These are phyloP conservation scores for Pissodes strobi DNA, from an alignment of 1,140 invertebrate genomes.

Conservation along the genomic window DNA sequence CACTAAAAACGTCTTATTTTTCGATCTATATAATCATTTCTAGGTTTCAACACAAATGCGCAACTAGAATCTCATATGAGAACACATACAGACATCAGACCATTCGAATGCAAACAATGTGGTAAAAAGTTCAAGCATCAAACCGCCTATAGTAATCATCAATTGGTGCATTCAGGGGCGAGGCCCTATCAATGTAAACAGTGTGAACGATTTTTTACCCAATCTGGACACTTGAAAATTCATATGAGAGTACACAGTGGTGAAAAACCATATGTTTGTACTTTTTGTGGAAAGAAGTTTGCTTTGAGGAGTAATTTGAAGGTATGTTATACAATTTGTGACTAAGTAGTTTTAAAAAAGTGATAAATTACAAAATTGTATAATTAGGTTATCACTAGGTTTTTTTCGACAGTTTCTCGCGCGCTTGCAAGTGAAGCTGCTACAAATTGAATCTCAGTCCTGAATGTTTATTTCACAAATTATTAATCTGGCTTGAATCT, in stretches of 20 bases:
- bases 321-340: too few species aligned
- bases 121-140: constrained; percentile 38
- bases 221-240: constrained; percentile 41
- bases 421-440: too few species aligned
- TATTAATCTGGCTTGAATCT: too few species aligned
- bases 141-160: constrained; percentile 37
- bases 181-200: constrained; percentile 41
- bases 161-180: constrained; percentile 37
- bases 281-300: constrained; percentile 50
- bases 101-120: constrained; percentile 62
- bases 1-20: too few species aligned
- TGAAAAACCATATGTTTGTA: constrained; percentile 46
- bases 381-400: too few species aligned
- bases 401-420: too few species aligned
- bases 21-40: too few species aligned
- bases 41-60: constrained; percentile 31
- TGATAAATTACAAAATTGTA: too few species aligned
- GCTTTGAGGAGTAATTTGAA: constrained; percentile 57
- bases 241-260: constrained; percentile 48
- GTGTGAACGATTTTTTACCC: constrained; percentile 46
- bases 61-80: constrained; percentile 35
- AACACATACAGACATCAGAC: constrained; percentile 60
- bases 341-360: not conserved
- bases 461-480: too few species aligned
- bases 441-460: too few species aligned